Base-by-base conservation (phyloP, 1,140 invertebrate species). In the Ips nitidus region DNA sequence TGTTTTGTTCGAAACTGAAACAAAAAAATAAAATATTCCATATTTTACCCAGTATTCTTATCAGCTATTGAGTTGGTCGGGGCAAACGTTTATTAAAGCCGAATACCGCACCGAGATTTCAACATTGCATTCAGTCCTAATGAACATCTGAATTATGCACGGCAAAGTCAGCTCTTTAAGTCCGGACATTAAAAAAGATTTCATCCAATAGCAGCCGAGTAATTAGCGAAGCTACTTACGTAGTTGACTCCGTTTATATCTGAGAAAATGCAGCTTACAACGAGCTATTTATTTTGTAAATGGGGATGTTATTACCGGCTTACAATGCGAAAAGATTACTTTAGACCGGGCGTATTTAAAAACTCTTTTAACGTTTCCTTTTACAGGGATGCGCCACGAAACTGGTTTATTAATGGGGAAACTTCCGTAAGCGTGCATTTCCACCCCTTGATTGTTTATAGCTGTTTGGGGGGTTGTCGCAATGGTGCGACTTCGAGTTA, bases 1-100 rank as follows among this genome's bases (percentile, higher is more conserved):
- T 79, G 73, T 79, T 86, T 89, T 72, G 86, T 83, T 73, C 76
- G 81, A 56, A 83, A 82, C 89, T 91, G 79, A 41, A 82, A 83
- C 61, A 55, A 75, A 56, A 40, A 40, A 40, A 36, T 55, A 55
- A 55, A 55, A 55, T 37, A 6, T 38, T 37, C n/a, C 8, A 6
- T 36, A 36, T 55, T 37, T 6, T 37, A 55, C 5, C 56, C 41
- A 58, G 22, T 22, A 22, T 22, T 22, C 22, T 22, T 22, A 22
- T 22, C 22, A 22, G 22, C 22, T 40, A 40, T 58, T 22, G 37
- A 40, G 56, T 58, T 58, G 38, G 37, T 53, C 0, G 22, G 22
- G 22, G 22, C 22, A 22, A 22, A 22, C 22, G 4, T 1, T 55
- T 52, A 37, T 55, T 56, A 5, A 52, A 41, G 40, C 62, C 47